These are phyloP conservation scores for Leptothorax acervorum DNA, from an alignment of 2,888 invertebrate genomes.

Conservation along the genomic window DNA sequence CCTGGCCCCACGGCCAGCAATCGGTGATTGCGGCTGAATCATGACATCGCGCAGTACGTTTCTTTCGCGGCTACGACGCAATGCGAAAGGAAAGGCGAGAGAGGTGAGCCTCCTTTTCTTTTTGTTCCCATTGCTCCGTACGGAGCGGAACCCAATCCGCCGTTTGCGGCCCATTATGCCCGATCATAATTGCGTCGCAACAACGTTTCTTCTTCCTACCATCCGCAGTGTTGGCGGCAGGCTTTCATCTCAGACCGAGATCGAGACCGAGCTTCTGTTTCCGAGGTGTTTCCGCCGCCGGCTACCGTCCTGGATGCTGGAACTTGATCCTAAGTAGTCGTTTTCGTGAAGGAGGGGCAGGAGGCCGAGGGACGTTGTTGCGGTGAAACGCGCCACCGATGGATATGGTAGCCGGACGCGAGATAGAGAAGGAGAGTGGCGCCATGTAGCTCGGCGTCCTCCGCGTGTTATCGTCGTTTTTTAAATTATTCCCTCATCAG, in stretches of 20 bases:
- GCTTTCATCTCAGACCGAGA: slow-evolving; percentile 79
- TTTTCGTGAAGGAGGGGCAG: slow-evolving; percentile 74
- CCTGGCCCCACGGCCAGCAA: not conserved
- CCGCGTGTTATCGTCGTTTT: slow-evolving; percentile 53
- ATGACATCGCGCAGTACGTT: slow-evolving; percentile 13
- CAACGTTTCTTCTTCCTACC: slow-evolving; percentile 76
- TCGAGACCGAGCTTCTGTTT: slow-evolving; percentile 82
- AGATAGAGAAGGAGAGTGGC: slow-evolving; percentile 51
- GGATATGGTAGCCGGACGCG: not conserved
- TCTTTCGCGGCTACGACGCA: slow-evolving; percentile 3
- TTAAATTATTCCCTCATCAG: slow-evolving; percentile 62
- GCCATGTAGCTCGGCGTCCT: slow-evolving; percentile 46
- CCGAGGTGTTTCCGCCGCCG: slow-evolving; percentile 82
- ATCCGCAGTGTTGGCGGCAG: slow-evolving; percentile 74
- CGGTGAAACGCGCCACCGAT: slow-evolving; percentile 52
- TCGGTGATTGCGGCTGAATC: slow-evolving; percentile 6
- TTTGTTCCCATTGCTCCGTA: slow-evolving; percentile 67
- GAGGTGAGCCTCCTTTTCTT: slow-evolving; percentile 40
- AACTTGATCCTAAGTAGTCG: slow-evolving; percentile 81
- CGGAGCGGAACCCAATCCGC: slow-evolving; percentile 76
- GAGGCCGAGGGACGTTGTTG: slow-evolving; percentile 44
- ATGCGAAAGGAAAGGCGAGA: slow-evolving; percentile 12
- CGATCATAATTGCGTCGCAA: slow-evolving; percentile 81
- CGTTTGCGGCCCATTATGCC: slow-evolving; percentile 80
- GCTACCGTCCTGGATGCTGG: slow-evolving; percentile 82